A percentile compares a stretch with the other conserved stretches of the same genome.
Conservation (phyloP, 2,113 vertebrate species). For the Lampris megalopsis region DNA sequence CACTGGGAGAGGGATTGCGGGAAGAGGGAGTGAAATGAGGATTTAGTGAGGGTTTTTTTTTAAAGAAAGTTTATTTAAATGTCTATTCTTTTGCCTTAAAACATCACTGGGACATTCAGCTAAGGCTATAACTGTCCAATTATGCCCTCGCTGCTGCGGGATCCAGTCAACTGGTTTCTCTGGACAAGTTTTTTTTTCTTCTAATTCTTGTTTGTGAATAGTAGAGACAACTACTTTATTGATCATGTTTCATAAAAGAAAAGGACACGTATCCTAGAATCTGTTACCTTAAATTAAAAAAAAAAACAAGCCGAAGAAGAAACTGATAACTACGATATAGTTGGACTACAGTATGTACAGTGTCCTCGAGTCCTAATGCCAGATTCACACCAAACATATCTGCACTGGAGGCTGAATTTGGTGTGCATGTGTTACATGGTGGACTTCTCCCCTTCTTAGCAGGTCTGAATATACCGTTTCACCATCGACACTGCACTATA, state of each 20-base stretch:
- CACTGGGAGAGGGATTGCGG: conserved; percentile 53
- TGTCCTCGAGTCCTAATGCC: neutral
- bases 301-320: neutral
- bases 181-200: conserved; percentile 17
- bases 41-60: conserved; percentile 46
- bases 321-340: neutral
- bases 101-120: conserved; percentile 47
- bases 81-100: conserved; percentile 41
- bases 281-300: neutral
- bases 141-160: conserved; percentile 28
- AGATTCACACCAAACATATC: neutral
- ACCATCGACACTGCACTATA: no score
- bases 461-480: no score
- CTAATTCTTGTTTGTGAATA: conserved; percentile 12
- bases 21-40: conserved; percentile 48
- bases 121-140: conserved; percentile 55
- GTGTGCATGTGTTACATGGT: no score
- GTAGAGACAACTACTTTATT: neutral
- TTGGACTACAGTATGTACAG: neutral
- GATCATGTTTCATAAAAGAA: conserved; percentile 15
- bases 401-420: no score
- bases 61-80: conserved; percentile 63
- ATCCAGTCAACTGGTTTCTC: conserved; percentile 44
- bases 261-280: neutral
- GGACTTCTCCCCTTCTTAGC: no score